phyloP scores from a whole-genome alignment of 2,797 vertebrate genomes.

The Pangasius djambal region DNA sequence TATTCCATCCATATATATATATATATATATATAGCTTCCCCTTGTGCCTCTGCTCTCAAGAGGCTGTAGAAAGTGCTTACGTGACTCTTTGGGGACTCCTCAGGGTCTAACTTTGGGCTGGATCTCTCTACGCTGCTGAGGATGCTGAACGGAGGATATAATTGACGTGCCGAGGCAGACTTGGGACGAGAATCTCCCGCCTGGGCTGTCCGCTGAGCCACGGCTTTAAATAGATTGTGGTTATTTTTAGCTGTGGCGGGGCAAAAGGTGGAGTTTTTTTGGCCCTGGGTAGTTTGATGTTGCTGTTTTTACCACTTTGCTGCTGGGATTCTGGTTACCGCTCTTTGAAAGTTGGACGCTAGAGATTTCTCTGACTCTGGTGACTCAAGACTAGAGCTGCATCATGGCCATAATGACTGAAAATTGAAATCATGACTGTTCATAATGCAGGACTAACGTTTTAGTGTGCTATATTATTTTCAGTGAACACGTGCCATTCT shows the following conservation, averaged over 20 bases:
- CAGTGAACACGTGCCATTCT: no score
- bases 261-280: conserved; percentile 16
- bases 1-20: no score
- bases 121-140: not conserved
- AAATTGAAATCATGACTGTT: not conserved
- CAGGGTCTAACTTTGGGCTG: not conserved
- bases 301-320: conserved; percentile 19
- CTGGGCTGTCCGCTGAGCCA: not conserved
- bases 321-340: not conserved
- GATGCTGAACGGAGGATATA: conserved; percentile 17
- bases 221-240: conserved; percentile 13
- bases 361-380: not conserved
- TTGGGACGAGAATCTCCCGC: not conserved
- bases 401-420: not conserved
- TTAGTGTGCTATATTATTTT: not conserved
- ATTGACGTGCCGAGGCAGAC: not conserved
- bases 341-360: not conserved
- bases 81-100: conserved; percentile 26
- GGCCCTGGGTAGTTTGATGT: not conserved
- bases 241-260: conserved; percentile 13
- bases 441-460: not conserved
- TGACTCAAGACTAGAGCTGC: not conserved
- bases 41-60: not conserved
- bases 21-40: not conserved
- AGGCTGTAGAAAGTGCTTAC: conserved; percentile 14